phyloP scores from a whole-genome alignment of 92 coral and sea anemone species.

The Paragorgia papillata region DNA sequence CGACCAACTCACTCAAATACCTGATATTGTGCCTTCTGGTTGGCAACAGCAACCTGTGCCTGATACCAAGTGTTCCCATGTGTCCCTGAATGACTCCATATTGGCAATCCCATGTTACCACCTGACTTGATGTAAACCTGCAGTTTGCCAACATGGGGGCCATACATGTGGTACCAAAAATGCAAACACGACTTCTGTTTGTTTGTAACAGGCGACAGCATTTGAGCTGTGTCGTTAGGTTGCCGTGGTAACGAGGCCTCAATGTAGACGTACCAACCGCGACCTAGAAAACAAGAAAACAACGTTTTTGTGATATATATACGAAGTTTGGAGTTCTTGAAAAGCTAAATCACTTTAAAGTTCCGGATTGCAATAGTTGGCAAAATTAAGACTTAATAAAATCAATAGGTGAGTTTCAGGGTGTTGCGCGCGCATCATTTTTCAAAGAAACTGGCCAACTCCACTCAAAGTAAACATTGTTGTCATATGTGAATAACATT shows the following conservation, averaged over 20 bases:
- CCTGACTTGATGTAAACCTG: constrained; percentile 76
- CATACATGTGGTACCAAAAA: constrained; percentile 98
- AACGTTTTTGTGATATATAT: no score
- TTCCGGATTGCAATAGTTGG: no score
- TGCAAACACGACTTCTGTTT: constrained; percentile 67
- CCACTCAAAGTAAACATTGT: no score
- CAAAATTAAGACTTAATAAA: no score
- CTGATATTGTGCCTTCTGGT: constrained; percentile 53
- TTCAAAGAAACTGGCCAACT: no score
- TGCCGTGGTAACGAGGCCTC: constrained; percentile 86
- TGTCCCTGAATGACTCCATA: constrained; percentile 88
- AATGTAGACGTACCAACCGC: constrained; percentile 85
- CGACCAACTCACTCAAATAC: no score
- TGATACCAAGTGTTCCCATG: constrained; percentile 90
- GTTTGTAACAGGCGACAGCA: constrained; percentile 61
- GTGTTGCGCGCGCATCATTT: no score
- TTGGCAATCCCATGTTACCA: constrained; percentile 64
- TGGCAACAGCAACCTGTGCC: constrained; percentile 64
- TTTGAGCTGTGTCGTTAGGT: constrained; percentile 91
- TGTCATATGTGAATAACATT: no score
- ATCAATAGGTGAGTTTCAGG: no score
- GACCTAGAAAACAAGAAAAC: constrained; percentile 58
- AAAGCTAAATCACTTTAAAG: no score
- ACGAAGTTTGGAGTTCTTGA: no score
- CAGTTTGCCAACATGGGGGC: constrained; percentile 81